Conservation (phyloP, 2,888 invertebrate species). For the Mechanitis messenoides region DNA sequence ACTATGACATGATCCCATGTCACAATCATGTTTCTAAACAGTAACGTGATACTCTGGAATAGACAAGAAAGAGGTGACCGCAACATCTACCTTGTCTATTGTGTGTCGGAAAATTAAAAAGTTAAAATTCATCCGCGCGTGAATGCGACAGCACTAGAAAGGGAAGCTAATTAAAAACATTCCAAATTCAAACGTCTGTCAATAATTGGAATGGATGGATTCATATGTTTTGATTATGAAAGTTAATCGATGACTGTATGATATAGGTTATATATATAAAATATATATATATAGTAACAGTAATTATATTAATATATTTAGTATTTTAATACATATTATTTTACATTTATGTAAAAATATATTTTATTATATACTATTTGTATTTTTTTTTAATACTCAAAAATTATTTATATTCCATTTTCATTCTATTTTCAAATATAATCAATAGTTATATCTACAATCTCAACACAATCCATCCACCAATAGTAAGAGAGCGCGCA, state of each 20-base stretch:
- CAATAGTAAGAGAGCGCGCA: slow-evolving; percentile 53
- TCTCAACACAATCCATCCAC: slow-evolving; percentile 35
- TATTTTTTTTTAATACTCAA: too few relatives aligned
- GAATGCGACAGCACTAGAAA: slow-evolving; percentile 53
- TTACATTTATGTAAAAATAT: too few relatives aligned
- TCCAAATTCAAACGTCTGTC: slow-evolving; percentile 30
- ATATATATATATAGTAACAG: neutral
- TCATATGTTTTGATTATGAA: too few relatives aligned
- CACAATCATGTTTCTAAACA: slow-evolving; percentile 36
- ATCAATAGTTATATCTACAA: slow-evolving; percentile 15
- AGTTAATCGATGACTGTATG: too few relatives aligned
- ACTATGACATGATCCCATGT: slow-evolving; percentile 34
- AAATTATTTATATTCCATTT: too few relatives aligned
- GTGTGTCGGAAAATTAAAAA: slow-evolving; percentile 45
- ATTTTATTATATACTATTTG: too few relatives aligned
- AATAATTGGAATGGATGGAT: slow-evolving; percentile 24
- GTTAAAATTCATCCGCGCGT: slow-evolving; percentile 53
- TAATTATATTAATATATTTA: neutral
- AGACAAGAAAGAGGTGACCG: slow-evolving; percentile 41
- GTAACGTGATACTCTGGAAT: slow-evolving; percentile 52
- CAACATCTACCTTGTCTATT: slow-evolving; percentile 1
- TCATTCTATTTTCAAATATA: slow-evolving; percentile 8
- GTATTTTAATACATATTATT: too few relatives aligned
- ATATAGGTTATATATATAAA: too few relatives aligned
- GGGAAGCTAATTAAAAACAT: slow-evolving; percentile 38